A percentile compares a stretch with the other conserved stretches of the same genome.
Evolutionary conservation across 2,797 vertebrate species (phyloP).

Genomic region (Vultur gryphus): DNA sequence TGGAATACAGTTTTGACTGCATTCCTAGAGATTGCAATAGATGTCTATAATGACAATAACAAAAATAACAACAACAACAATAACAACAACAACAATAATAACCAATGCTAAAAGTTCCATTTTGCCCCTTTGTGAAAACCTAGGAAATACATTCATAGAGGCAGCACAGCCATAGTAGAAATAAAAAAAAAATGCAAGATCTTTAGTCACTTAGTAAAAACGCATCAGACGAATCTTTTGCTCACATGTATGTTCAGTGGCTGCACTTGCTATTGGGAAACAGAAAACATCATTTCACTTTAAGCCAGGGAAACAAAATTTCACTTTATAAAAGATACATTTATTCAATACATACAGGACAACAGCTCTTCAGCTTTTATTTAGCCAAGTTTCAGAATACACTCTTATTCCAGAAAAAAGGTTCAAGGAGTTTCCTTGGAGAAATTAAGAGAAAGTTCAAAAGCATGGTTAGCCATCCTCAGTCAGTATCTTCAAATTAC

Average conservation of each 20-base stretch:
- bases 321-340: not conserved
- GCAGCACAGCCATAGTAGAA: not conserved
- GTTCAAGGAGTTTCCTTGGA: not conserved
- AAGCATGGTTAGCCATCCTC: not conserved
- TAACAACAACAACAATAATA: not conserved
- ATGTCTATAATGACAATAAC: not conserved
- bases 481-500: not conserved
- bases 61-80: not conserved
- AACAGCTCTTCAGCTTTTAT: not conserved
- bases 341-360: not conserved
- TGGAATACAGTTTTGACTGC: not conserved
- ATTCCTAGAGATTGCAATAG: not conserved
- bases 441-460: not conserved
- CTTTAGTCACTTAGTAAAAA: not conserved
- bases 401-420: not conserved
- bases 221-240: not conserved
- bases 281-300: not conserved
- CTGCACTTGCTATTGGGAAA: not conserved
- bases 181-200: not conserved
- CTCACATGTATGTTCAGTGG: not conserved
- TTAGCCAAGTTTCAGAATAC: not conserved
- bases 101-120: not conserved
- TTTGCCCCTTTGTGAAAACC: not conserved
- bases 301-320: not conserved
- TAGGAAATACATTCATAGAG: not conserved